Base-by-base conservation (phyloP, 2,888 invertebrate species). In the Psylliodes chrysocephalus region DNA sequence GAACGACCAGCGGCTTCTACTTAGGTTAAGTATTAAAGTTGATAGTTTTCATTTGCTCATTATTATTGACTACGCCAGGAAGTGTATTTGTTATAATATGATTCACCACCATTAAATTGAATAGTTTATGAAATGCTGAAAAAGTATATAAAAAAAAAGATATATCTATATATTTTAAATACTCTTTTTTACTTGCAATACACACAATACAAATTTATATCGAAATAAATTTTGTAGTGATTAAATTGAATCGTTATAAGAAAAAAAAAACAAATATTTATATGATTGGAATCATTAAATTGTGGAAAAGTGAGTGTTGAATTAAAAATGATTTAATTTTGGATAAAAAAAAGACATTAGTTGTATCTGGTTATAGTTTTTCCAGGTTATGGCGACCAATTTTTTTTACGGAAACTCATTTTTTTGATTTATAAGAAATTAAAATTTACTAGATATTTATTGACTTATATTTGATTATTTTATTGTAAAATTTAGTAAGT, bases 141-240 rank as follows among this genome's bases (percentile, higher is more conserved):
- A 49, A 57, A 28, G 19, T 65, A 61, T 61, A 66, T 66, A 57
- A 65, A 61, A 42, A 66, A 62, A n/a, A n/a, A n/a, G n/a, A 68
- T 68, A 67, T 64, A 70, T 68, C 67, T 69, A 73, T 76, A 77
- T 78, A 78, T 78, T 78, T 78, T 78, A 75, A 77, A 78, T 78
- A 78, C 77, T 77, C 76, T 77, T 78, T 77, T 75, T 74, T 75
- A 77, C 75, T 74, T 75, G 78, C 77, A 77, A 77, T 77, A 77
- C n/a, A n/a, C n/a, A 76, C 44, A 55, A 53, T 53, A 51, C 28
- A 54, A 18, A 51, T 52, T 51, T 25, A 55, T 60, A 59, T 52
- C 54, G 51, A 17, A 52, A 51, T 51, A 22, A 38, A 60, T n/a
- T 52, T 51, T 55, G 19, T 49, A 49, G 28, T 28, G 44, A 15